These are phyloP conservation scores for Microcebus ravelobensis DNA, from an alignment of 2,113 vertebrate genomes.

Conservation along the genomic window DNA sequence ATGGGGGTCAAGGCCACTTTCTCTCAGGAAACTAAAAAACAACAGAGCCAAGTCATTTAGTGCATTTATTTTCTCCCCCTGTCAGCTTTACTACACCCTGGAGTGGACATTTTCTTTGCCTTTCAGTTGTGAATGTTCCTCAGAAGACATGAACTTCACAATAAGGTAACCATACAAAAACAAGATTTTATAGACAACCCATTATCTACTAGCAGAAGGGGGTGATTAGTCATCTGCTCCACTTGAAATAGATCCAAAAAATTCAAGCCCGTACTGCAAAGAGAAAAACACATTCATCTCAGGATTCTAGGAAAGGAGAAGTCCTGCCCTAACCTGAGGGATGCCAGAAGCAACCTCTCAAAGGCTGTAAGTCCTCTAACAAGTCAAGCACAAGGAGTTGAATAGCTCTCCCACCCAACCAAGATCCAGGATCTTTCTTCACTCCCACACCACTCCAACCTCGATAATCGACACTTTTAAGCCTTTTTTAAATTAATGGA, in stretches of 20 bases:
- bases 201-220: slow-evolving; percentile 83
- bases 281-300: slow-evolving; percentile 72
- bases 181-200: slow-evolving; percentile 79
- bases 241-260: slow-evolving; percentile 85
- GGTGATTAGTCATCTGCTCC: slow-evolving; percentile 82
- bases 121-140: slow-evolving; percentile 76
- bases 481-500: not conserved
- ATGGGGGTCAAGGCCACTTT: slow-evolving; percentile 83
- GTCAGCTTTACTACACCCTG: slow-evolving; percentile 80
- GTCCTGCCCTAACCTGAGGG: not conserved
- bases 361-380: not conserved
- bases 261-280: slow-evolving; percentile 71
- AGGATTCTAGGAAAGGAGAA: slow-evolving; percentile 64
- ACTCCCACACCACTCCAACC: not conserved
- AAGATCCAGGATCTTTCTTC: not conserved
- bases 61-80: not conserved
- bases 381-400: not conserved
- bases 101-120: slow-evolving; percentile 76
- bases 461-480: not conserved
- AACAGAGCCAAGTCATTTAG: slow-evolving; percentile 74
- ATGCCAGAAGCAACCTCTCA: not conserved
- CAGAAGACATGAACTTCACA: slow-evolving; percentile 84
- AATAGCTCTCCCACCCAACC: not conserved
- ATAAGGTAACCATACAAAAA: slow-evolving; percentile 81
- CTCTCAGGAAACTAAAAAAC: slow-evolving; percentile 79